Evolutionary conservation across 2,888 invertebrate genomes (phyloP), one percentile per base, ranked within the genome.

Genomic region (Hirudinaria manillensis): DNA sequence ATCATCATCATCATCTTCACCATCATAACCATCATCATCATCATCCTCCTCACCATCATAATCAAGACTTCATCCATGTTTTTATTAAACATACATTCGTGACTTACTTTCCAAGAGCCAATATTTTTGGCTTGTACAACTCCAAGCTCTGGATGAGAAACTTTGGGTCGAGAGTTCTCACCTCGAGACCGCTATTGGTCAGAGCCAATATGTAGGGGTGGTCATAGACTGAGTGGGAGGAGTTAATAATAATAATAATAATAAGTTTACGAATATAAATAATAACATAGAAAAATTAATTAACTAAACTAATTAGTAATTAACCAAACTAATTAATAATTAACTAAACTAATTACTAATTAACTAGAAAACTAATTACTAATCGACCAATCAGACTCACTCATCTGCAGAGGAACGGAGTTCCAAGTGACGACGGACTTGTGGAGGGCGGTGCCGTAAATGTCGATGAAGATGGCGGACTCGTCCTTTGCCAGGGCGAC

Each of bases 151-250:
- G 96, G 80, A 97, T 91, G 78, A 90, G 89, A 56, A 91, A 86
- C 72, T 89, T 88, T 0, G 93, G 92, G 79, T 93, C 92, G 75
- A 94, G 88, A 3, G 94, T 92, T 79, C 93, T 91, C 6, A 97
- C 89, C 86, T 96, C 92, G 51, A 96, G 89, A 79, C 90, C 89
- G 81, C 92, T 93, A 72, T 91, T 89, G 71, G 94, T 87, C 70
- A 97, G 88, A 6, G 93, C 94, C 76, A 98, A 87, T 29, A 94
- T 88, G 85, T 93, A 99, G 0, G 98, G 98, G 81, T 93, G 91
- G 85, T 98, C 95, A 90, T 94, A 94, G 38, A 91, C 94, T 91
- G 86, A 36, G 29, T 38, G 70, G 45, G 45, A 45, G 45, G 45
- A 45, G 45, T 45, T 45, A 45, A n/a, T n/a, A n/a, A n/a, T n/a